These are phyloP conservation scores for Sclerodermus sp. DNA, from an alignment of 2,888 invertebrate species.

Conservation along the genomic window DNA sequence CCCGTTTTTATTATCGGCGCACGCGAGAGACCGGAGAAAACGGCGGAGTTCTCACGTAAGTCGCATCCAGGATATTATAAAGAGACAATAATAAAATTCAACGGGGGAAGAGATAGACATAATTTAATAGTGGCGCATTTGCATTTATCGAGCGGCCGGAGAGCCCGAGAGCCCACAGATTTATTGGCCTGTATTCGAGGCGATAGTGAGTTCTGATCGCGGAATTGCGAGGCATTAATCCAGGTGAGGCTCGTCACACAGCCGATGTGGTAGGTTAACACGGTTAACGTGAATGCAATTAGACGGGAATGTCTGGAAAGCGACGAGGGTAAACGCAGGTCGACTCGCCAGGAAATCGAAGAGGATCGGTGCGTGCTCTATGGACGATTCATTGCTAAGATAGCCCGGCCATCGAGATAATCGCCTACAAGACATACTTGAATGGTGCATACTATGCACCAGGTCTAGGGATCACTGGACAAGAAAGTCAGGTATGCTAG, in stretches of 20 bases:
- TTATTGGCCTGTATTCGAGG: background rate
- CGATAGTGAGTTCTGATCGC: constrained; percentile 5
- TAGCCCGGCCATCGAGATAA: constrained; percentile 13
- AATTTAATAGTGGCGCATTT: background rate
- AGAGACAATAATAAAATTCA: too few relatives aligned
- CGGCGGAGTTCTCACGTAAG: too few relatives aligned
- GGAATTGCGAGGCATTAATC: constrained; percentile 24
- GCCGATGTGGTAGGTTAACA: constrained; percentile 21
- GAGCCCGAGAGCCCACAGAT: background rate
- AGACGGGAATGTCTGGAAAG: constrained; percentile 21
- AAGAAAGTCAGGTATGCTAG: background rate
- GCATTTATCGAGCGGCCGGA: background rate
- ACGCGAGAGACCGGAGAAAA: too few relatives aligned
- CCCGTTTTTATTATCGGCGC: too few relatives aligned
- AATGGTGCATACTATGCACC: background rate
- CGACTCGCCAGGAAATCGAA: constrained; percentile 15
- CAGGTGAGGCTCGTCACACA: constrained; percentile 14
- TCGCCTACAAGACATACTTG: background rate
- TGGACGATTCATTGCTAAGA: constrained; percentile 16
- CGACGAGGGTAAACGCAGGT: background rate
- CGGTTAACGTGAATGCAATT: constrained; percentile 26
- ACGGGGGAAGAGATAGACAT: background rate
- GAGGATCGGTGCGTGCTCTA: constrained; percentile 14
- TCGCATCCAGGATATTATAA: too few relatives aligned
- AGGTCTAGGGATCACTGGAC: background rate